Evolutionary conservation across 2,888 invertebrate genomes (phyloP).

Genomic region (Ariolimax columbianus): DNA sequence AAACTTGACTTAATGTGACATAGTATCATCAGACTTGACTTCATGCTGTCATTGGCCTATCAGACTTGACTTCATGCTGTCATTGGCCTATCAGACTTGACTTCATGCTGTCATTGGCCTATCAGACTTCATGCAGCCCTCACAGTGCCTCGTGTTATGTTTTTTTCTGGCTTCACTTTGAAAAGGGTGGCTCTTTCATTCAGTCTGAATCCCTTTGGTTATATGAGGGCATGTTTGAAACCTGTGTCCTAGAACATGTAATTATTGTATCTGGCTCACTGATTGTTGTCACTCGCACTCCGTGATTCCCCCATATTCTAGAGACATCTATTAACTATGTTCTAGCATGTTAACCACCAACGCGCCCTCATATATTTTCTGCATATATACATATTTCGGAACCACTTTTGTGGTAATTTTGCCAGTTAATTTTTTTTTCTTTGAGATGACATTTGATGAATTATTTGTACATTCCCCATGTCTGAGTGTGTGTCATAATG

Average conservation of each 20-base stretch:
- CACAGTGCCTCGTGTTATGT: too few relatives aligned
- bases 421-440: background rate
- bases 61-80: too few relatives aligned
- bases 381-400: background rate
- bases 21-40: too few relatives aligned
- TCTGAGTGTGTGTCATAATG: background rate
- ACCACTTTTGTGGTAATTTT: conserved; percentile 17
- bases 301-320: background rate
- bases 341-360: background rate
- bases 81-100: too few relatives aligned
- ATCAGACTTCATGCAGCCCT: too few relatives aligned
- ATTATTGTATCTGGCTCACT: background rate
- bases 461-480: background rate
- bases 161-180: too few relatives aligned
- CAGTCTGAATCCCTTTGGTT: background rate
- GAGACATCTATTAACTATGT: background rate
- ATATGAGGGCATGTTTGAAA: background rate
- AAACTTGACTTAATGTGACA: too few relatives aligned
- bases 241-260: background rate
- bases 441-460: background rate
- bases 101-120: too few relatives aligned
- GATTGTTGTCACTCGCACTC: background rate
- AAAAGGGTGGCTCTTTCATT: too few relatives aligned
- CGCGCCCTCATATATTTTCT: background rate
- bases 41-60: too few relatives aligned